Conservation (phyloP, 1,140 invertebrate genomes). For the Trypoxylus dichotomus region DNA sequence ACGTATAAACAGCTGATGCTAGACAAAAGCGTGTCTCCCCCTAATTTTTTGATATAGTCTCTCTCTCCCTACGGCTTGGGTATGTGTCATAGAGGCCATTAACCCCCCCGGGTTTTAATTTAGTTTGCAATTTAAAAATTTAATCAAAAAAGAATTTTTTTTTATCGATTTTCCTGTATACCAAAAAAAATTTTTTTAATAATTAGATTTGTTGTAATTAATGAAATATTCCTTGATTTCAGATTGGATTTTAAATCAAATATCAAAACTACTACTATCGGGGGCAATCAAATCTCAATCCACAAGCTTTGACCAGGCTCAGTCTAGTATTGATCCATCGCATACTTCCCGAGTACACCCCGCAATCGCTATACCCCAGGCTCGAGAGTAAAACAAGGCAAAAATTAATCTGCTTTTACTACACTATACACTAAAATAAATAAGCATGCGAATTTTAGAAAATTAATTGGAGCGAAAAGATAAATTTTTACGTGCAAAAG, state of each 20-base stretch:
- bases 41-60: constrained; percentile 13
- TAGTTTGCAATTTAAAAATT: background rate
- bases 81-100: constrained; percentile 30
- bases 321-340: constrained; percentile 44
- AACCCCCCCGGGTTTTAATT: constrained; percentile 19
- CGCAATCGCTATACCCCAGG: constrained; percentile 34
- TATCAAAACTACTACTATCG: background rate
- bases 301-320: constrained; percentile 39
- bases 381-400: constrained; percentile 2
- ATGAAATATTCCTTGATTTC: background rate
- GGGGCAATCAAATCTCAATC: background rate
- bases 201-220: too few relatives aligned
- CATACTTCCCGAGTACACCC: constrained; percentile 40
- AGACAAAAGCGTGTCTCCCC: constrained; percentile 27
- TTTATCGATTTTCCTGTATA: background rate
- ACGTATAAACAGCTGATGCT: constrained; percentile 31
- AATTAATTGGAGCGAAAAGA: background rate
- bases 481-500: constrained; percentile 31
- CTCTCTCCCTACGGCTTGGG: background rate
- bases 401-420: background rate
- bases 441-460: background rate
- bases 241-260: background rate
- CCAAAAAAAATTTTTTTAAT: too few relatives aligned
- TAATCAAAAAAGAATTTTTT: background rate
- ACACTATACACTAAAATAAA: background rate